phyloP scores from a whole-genome alignment of 2,113 vertebrate species.

The Catharus minimus region DNA sequence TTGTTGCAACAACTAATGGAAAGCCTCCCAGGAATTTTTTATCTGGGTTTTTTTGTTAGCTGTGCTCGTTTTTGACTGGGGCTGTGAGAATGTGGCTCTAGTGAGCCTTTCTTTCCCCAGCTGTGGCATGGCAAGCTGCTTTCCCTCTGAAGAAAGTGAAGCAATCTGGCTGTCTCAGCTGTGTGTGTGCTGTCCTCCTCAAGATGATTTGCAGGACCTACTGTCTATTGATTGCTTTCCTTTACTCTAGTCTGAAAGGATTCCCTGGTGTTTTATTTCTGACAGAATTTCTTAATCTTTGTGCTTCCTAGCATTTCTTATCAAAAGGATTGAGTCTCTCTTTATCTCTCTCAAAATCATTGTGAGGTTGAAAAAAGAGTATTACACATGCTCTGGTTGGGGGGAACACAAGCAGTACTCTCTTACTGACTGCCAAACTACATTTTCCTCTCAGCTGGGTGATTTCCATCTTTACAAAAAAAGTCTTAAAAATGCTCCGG shows the following conservation, averaged over 20 bases:
- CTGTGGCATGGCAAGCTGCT: not conserved
- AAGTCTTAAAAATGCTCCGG: not conserved
- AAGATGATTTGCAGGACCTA: not conserved
- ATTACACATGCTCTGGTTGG: rapidly evolving
- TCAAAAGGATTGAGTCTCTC: not conserved
- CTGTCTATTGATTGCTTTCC: not conserved
- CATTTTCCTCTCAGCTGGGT: not conserved
- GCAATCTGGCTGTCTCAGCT: not conserved
- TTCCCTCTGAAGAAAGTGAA: not conserved
- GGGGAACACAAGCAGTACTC: not conserved
- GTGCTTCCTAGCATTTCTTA: not conserved
- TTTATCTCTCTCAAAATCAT: not conserved
- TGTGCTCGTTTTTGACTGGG: not conserved
- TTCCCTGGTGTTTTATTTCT: not conserved
- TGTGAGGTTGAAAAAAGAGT: not conserved
- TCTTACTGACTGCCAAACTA: not conserved
- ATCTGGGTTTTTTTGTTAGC: not conserved
- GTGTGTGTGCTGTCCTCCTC: not conserved
- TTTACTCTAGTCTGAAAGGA: not conserved
- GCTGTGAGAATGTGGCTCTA: not conserved
- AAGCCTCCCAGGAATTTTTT: not conserved
- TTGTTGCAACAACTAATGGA: not conserved
- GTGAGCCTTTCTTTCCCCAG: not conserved
- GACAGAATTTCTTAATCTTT: not conserved
- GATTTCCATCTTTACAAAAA: not conserved